phyloP scores from a whole-genome alignment of 2,888 invertebrate species.

The Himalopsyche tibetana region DNA sequence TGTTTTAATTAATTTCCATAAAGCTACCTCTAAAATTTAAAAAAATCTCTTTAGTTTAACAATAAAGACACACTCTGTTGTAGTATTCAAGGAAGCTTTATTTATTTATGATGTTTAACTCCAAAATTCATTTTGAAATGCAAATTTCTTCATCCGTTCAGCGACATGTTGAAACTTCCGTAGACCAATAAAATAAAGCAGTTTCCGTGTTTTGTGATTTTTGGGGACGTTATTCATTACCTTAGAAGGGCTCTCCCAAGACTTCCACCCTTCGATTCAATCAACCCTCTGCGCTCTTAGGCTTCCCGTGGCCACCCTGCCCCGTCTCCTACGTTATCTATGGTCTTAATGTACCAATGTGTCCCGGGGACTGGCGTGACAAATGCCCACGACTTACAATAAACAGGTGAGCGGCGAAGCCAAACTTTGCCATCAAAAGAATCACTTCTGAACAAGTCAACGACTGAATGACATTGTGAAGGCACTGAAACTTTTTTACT shows the following conservation, averaged over 20 bases:
- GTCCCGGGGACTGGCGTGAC: constrained; percentile 59
- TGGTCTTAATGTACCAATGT: constrained; percentile 58
- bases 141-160: not conserved
- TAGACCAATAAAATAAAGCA: not conserved
- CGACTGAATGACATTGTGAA: constrained; percentile 11
- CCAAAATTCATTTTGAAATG: too few relatives aligned
- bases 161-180: not conserved
- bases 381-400: constrained; percentile 56
- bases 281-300: constrained; percentile 49
- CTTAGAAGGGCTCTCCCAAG: constrained; percentile 48
- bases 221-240: constrained; percentile 49
- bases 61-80: too few relatives aligned
- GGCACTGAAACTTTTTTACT: not conserved
- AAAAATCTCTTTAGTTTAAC: too few relatives aligned
- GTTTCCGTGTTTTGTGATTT: constrained; percentile 10
- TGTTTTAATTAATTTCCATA: too few relatives aligned
- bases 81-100: too few relatives aligned
- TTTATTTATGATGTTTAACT: too few relatives aligned
- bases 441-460: constrained; percentile 30
- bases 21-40: too few relatives aligned
- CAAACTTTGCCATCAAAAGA: constrained; percentile 46
- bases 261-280: constrained; percentile 59
- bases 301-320: constrained; percentile 43
- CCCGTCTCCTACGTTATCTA: constrained; percentile 53
- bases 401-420: constrained; percentile 50